Percentiles rank a stretch among this genome's conserved stretches.
These are phyloP conservation scores for Rhinogobio ventralis DNA, from an alignment of 2,797 vertebrate species.

Conservation along the genomic window DNA sequence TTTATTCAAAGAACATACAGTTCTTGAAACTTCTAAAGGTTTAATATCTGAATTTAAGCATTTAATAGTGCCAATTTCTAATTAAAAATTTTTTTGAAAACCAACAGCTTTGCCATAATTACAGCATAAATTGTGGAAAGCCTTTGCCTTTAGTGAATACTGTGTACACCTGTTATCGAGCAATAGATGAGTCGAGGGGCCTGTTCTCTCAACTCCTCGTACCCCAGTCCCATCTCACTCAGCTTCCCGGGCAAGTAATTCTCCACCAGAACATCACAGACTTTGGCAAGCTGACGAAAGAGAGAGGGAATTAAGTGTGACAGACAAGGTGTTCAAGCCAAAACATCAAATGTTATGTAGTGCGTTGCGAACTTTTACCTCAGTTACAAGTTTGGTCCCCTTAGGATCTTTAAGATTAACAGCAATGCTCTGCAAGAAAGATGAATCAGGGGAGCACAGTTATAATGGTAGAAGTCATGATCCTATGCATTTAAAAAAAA, in stretches of 20 bases:
- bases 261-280: slow-evolving; percentile 91
- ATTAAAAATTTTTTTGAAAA: too few relatives aligned
- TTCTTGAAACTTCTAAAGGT: too few relatives aligned
- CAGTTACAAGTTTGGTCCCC: slow-evolving; percentile 82
- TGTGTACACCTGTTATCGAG: slow-evolving; percentile 89
- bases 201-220: slow-evolving; percentile 79
- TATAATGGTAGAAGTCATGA: neutral
- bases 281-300: slow-evolving; percentile 82
- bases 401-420: slow-evolving; percentile 88
- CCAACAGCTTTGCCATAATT: neutral
- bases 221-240: slow-evolving; percentile 85
- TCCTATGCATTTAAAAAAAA: neutral
- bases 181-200: slow-evolving; percentile 90
- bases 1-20: too few relatives aligned
- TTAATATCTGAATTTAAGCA: too few relatives aligned
- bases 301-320: slow-evolving; percentile 36
- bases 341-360: neutral
- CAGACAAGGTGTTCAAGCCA: neutral
- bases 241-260: slow-evolving; percentile 94
- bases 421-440: slow-evolving; percentile 81
- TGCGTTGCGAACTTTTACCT: slow-evolving; percentile 76
- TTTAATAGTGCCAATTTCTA: too few relatives aligned
- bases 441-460: neutral
- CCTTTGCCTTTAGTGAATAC: neutral
- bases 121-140: neutral